Conservation (phyloP, 2,113 vertebrate species). For the Rhinoptilus africanus region DNA sequence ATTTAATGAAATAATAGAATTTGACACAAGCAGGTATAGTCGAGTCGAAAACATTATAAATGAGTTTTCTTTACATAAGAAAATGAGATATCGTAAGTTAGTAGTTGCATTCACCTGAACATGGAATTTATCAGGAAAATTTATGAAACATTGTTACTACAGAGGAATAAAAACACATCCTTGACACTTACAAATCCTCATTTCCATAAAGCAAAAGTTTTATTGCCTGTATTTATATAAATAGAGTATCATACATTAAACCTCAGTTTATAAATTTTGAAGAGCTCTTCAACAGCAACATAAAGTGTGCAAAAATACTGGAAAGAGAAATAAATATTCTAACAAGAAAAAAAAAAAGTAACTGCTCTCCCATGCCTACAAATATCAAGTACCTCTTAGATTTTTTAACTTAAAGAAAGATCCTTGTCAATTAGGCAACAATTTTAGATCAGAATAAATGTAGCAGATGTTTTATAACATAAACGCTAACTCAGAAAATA, state of each 20-base stretch:
- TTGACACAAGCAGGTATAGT: background rate
- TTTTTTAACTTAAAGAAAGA: background rate
- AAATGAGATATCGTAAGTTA: background rate
- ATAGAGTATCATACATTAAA: background rate
- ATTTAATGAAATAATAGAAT: background rate
- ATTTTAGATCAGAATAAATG: background rate
- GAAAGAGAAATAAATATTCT: constrained; percentile 51
- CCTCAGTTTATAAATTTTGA: background rate
- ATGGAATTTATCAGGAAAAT: background rate
- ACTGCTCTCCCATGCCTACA: background rate
- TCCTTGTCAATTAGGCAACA: background rate
- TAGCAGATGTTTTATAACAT: background rate
- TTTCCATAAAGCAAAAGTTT: constrained; percentile 14
- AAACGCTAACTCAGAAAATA: background rate
- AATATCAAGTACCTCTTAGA: background rate
- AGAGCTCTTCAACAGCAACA: constrained; percentile 25
- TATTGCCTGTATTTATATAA: constrained; percentile 40
- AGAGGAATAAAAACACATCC: background rate
- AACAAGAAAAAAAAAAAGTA: background rate
- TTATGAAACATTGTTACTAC: background rate
- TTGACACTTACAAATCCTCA: background rate
- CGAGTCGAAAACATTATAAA: accelerated
- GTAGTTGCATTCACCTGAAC: background rate
- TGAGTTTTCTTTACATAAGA: background rate
- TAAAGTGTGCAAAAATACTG: constrained; percentile 7